Base-by-base conservation (phyloP, 2,113 vertebrate species). In the Crotalus tigris region DNA sequence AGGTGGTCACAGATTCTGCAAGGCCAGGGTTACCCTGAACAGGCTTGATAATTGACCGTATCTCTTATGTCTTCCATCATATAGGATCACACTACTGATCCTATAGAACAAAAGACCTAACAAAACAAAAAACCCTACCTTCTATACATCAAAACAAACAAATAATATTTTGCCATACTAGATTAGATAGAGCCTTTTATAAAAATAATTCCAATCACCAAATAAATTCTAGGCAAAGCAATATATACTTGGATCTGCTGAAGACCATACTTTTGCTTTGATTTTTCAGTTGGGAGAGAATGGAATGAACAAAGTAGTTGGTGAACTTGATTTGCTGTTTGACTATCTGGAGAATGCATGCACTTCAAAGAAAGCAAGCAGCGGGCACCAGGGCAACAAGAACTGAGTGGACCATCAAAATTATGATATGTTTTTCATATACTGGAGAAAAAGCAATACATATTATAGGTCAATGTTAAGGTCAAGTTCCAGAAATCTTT, bases 271-370 rank as follows among this genome's bases (percentile, higher is more conserved):
- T 54, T 39, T 26, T 85, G 81, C 90, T 85, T 19, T 49, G 2
- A 26, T 5, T 44, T 2, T 91, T 33, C 90, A 98, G 98, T 85
- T 98, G 95, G 98, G 97, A 92, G 95, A 96, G 29, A 94, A 96
- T 29, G 97, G 97, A 92, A 95, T 97, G 91, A 98, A 95, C 94
- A 99, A 98, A 97, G 98, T 96, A 39, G 93, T 98, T 0, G 97
- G 98, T 90, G 98, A 98, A 88, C 92, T 98, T 88, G 95, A 98
- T 95, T 97, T 98, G 91, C 97, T 98, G 21, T 98, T 98, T 89
- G 96, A 96, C n/a, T 90, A 57, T 58, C 24, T 97, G 94, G 94
- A 58, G 95, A 81, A 94, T 19, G 91, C 92, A 75, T 98, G 98
- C 5, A 49, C 93, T 81, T 81, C 55, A 95, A 94, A 94, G 39